phyloP scores from a whole-genome alignment of 2,113 vertebrate genomes.

The zebrafish (Danio rerio) region DNA sequence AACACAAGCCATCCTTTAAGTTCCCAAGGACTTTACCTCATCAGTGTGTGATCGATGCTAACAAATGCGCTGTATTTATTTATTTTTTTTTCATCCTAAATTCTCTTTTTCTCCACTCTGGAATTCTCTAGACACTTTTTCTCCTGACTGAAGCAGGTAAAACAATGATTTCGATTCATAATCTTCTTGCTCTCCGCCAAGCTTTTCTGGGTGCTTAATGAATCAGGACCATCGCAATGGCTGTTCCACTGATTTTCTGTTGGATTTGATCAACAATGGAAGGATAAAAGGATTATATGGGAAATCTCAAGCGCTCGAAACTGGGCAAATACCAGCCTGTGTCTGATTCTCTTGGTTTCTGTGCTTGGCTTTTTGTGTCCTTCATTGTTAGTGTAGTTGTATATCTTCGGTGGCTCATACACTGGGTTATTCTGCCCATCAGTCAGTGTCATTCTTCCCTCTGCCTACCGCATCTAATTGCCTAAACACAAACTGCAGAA shows the following conservation, averaged over 20 bases:
- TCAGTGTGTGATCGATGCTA: neutral
- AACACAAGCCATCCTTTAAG: neutral
- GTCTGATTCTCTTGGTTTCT: conserved; percentile 20
- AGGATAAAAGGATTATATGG: conserved; percentile 11
- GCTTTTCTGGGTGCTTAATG: conserved; percentile 12
- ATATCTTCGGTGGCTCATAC: conserved; percentile 1
- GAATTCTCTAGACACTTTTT: neutral
- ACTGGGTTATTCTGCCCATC: conserved; percentile 21
- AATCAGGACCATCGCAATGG: conserved; percentile 44
- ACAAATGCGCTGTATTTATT: neutral
- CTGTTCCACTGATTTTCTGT: conserved; percentile 46
- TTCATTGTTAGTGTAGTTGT: conserved; percentile 14
- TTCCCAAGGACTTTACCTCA: conserved; percentile 1
- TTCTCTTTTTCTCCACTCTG: neutral
- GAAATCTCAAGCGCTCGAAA: conserved; percentile 35
- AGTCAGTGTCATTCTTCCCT: conserved; percentile 20
- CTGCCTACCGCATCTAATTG: conserved; percentile 28
- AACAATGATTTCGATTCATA: conserved; percentile 3
- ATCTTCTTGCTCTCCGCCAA: conserved; percentile 3
- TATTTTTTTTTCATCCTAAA: neutral
- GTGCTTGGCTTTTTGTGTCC: neutral
- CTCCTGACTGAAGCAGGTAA: neutral
- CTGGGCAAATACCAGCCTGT: conserved; percentile 15
- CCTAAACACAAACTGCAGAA: conserved; percentile 19
- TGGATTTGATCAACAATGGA: neutral